Conservation (phyloP, 2,797 vertebrate species). For the Ctenosaura bakeri region DNA sequence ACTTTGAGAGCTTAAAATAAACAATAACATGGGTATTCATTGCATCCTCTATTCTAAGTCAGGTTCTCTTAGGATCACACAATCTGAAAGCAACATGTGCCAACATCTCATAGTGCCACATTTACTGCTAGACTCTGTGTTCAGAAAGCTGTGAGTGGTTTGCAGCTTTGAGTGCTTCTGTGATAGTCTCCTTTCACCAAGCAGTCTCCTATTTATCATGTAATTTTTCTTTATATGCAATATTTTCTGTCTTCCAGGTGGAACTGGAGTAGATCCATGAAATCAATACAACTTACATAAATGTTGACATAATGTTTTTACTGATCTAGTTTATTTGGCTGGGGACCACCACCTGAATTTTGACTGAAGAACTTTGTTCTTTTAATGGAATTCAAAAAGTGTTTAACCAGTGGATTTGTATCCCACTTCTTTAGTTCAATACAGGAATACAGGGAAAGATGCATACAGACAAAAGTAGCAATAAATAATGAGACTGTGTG, state of each 20-base stretch:
- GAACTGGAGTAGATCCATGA: too few relatives aligned
- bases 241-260: too few relatives aligned
- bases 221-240: too few relatives aligned
- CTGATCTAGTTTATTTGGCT: too few relatives aligned
- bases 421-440: neutral
- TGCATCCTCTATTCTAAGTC: neutral
- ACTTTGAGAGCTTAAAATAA: neutral
- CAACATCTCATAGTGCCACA: neutral
- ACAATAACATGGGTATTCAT: neutral
- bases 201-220: too few relatives aligned
- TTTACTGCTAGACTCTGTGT: neutral
- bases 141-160: neutral
- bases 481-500: neutral
- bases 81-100: neutral
- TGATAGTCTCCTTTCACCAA: too few relatives aligned
- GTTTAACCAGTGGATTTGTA: neutral
- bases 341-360: too few relatives aligned
- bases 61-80: neutral
- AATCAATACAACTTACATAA: too few relatives aligned
- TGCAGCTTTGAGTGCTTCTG: neutral
- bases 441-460: neutral
- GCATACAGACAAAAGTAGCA: neutral
- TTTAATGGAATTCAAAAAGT: neutral
- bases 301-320: too few relatives aligned
- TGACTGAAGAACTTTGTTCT: too few relatives aligned